Percentiles rank a stretch among this genome's conserved stretches.
Conservation (phyloP, 2,113 vertebrate species). For the Neotragus pygmaeus region DNA sequence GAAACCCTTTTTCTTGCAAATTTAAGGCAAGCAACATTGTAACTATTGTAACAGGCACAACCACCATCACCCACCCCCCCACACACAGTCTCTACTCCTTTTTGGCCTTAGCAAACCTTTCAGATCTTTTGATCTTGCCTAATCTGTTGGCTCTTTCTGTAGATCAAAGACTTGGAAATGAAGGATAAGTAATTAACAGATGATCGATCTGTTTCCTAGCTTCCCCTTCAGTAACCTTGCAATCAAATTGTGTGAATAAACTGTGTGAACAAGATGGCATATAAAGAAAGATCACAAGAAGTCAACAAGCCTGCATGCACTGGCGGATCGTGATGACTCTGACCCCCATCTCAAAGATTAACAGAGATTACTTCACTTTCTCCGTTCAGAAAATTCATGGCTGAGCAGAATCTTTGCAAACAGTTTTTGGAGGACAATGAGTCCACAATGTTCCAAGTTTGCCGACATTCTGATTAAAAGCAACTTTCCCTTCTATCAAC, state of each 20-base stretch:
- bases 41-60: neutral
- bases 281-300: neutral
- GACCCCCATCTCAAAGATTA: neutral
- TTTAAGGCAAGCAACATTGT: neutral
- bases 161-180: neutral
- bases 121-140: neutral
- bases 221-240: neutral
- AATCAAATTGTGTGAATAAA: neutral
- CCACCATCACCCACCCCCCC: fast-evolving
- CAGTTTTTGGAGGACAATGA: neutral
- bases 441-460: neutral
- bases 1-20: neutral
- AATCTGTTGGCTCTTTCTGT: neutral
- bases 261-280: neutral
- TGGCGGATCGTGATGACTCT: neutral
- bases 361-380: neutral
- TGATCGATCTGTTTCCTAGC: neutral
- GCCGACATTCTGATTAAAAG: neutral
- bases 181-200: neutral
- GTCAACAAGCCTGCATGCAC: neutral
- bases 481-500: neutral
- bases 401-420: neutral
- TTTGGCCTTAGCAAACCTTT: neutral
- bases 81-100: neutral
- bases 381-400: neutral